Evolutionary conservation across 2,888 invertebrate genomes (phyloP).

Genomic region (Buathra laborator): DNA sequence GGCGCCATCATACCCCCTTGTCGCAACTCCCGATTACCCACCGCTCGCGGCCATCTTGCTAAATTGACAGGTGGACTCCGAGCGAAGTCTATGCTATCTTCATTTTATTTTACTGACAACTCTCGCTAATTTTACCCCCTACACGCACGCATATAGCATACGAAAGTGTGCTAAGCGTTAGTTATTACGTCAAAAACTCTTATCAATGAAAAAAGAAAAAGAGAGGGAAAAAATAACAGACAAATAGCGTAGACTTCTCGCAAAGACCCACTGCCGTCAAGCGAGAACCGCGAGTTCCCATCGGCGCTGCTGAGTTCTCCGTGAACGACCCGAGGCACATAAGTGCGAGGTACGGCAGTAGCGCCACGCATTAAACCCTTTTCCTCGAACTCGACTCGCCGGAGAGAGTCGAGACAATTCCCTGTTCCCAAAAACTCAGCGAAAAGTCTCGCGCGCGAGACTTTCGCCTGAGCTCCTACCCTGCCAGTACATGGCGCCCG

Average conservation of each 20-base stretch:
- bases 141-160: too few relatives aligned
- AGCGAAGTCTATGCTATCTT: neutral
- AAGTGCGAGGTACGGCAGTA: slow-evolving; percentile 17
- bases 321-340: slow-evolving; percentile 8
- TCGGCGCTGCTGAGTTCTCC: neutral
- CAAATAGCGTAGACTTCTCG: neutral
- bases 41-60: neutral
- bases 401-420: neutral
- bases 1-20: neutral
- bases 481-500: neutral
- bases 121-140: too few relatives aligned
- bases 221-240: too few relatives aligned
- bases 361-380: slow-evolving; percentile 17
- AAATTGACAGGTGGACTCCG: neutral
- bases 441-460: neutral
- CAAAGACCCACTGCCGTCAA: neutral
- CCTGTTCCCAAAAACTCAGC: neutral
- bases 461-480: neutral
- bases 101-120: too few relatives aligned
- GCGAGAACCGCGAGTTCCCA: neutral
- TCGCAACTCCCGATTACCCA: neutral
- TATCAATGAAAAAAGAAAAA: too few relatives aligned
- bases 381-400: slow-evolving; percentile 5
- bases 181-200: neutral
- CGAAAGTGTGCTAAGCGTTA: neutral